Evolutionary conservation across 92 coral and sea anemone genomes (phyloP).

Genomic region (Phenganax stokvisi): DNA sequence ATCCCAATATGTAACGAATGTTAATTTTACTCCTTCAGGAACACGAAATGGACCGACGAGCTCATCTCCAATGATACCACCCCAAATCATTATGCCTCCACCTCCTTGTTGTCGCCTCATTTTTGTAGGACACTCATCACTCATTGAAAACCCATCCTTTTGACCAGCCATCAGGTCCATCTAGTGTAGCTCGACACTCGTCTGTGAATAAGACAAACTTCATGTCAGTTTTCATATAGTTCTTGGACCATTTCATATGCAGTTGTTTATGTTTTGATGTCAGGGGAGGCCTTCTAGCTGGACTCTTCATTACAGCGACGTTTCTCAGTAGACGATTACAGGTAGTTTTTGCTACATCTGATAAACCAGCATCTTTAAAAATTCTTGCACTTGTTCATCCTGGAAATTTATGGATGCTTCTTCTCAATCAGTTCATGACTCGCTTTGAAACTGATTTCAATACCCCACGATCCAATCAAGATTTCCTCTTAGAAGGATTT

Average conservation of each 20-base stretch:
- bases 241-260: conserved; percentile 5
- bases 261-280: neutral
- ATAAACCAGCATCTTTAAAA: conserved; percentile 14
- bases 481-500: neutral
- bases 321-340: neutral
- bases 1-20: neutral
- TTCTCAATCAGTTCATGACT: neutral
- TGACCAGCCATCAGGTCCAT: conserved; percentile 30
- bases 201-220: conserved; percentile 11
- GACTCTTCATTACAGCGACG: neutral
- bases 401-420: neutral
- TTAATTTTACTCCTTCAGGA: neutral
- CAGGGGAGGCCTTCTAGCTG: neutral
- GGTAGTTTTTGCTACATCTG: neutral
- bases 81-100: conserved; percentile 35
- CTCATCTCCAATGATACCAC: conserved; percentile 9
- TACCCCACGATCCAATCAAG: neutral
- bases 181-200: conserved; percentile 6
- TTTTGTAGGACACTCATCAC: neutral
- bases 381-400: conserved; percentile 9
- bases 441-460: neutral
- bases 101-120: conserved; percentile 33
- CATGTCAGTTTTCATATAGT: conserved; percentile 3
- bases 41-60: conserved; percentile 19
- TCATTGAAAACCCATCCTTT: conserved; percentile 27